Conservation (phyloP, 2,888 invertebrate genomes). For the Epirrhoe alternata region DNA sequence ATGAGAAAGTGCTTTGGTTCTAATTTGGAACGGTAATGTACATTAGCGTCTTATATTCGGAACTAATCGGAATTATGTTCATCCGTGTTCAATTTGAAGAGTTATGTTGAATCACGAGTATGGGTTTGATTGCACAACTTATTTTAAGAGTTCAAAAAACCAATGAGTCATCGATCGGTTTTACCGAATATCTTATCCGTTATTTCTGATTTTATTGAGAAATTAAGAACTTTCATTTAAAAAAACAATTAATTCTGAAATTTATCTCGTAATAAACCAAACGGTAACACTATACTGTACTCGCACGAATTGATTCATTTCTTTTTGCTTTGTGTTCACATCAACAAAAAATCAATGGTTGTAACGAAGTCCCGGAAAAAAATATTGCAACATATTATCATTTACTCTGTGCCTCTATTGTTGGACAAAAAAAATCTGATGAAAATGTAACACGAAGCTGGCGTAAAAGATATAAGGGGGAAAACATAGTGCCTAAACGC, state of each 20-base stretch:
- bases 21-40: conserved; percentile 51
- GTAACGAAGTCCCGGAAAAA: conserved; percentile 11
- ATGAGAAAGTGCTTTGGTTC: conserved; percentile 51
- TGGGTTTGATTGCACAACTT: conserved; percentile 38
- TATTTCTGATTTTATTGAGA: conserved; percentile 2
- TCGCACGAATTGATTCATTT: conserved; percentile 4
- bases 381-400: conserved; percentile 11
- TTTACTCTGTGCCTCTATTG: conserved; percentile 24
- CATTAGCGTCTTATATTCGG: conserved; percentile 49
- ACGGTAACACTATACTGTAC: conserved; percentile 5
- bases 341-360: conserved; percentile 1
- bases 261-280: not conserved
- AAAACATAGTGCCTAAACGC: conserved; percentile 56
- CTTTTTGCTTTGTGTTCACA: conserved; percentile 9
- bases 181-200: conserved; percentile 6
- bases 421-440: conserved; percentile 51
- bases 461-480: conserved; percentile 55
- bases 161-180: conserved; percentile 25
- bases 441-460: conserved; percentile 58
- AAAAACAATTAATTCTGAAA: too few relatives aligned
- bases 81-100: conserved; percentile 33
- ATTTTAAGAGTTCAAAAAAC: conserved; percentile 23
- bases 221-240: not conserved
- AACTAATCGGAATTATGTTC: conserved; percentile 48
- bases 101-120: conserved; percentile 36